Conservation (phyloP, 1,140 invertebrate species). For the Helicoverpa armigera region DNA sequence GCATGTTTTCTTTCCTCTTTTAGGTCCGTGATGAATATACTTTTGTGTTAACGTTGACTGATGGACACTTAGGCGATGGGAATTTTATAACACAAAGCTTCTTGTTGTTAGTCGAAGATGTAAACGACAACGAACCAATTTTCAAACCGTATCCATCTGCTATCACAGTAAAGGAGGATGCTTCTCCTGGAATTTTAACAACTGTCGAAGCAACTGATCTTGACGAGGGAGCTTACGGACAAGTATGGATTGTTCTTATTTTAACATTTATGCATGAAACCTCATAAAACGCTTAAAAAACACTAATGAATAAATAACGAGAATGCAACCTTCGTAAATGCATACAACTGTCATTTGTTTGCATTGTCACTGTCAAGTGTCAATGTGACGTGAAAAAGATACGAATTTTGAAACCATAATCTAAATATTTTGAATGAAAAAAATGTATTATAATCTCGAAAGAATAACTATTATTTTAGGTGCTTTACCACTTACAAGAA, state of each 20-base stretch:
- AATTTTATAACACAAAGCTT: conserved; percentile 97
- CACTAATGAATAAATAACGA: too few species aligned
- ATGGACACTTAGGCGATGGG: conserved; percentile 94
- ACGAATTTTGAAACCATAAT: conserved; percentile 6
- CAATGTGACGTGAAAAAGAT: too few species aligned
- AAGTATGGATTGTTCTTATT: conserved; percentile 86
- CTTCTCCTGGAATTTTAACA: conserved; percentile 90
- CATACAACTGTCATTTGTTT: too few species aligned
- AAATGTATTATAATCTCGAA: background rate
- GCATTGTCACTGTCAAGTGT: too few species aligned
- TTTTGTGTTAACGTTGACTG: conserved; percentile 95
- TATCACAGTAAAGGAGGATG: conserved; percentile 93
- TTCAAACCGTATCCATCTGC: conserved; percentile 95
- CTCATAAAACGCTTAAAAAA: too few species aligned
- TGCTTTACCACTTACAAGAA: conserved; percentile 91
- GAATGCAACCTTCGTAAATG: too few species aligned
- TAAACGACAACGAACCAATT: conserved; percentile 96
- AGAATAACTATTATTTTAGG: conserved; percentile 69
- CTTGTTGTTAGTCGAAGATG: conserved; percentile 95
- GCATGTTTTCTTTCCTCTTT: conserved; percentile 53
- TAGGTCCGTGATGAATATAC: conserved; percentile 95
- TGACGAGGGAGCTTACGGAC: conserved; percentile 96
- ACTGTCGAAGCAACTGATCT: conserved; percentile 95
- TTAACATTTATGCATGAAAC: background rate
- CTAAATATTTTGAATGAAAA: background rate